A percentile compares a stretch with the other conserved stretches of the same genome.
Conservation (phyloP, 2,113 vertebrate genomes). For the Canis aureus region DNA sequence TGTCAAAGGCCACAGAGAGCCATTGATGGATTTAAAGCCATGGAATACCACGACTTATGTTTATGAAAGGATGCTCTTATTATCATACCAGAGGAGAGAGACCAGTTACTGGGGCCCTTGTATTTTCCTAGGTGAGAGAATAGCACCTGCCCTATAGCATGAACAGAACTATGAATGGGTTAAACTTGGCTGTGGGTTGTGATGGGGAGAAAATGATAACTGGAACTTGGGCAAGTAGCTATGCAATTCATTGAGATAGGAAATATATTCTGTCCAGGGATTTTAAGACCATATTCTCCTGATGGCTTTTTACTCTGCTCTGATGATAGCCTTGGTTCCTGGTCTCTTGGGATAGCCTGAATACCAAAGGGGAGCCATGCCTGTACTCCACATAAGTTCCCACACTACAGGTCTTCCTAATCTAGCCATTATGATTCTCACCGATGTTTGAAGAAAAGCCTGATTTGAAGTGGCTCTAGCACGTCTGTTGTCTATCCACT, state of each 20-base stretch:
- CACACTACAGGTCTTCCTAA: not conserved
- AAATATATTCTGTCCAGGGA: not conserved
- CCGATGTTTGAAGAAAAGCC: not conserved
- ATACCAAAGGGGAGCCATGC: not conserved
- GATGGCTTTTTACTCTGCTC: not conserved
- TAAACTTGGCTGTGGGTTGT: not conserved
- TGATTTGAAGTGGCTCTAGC: not conserved
- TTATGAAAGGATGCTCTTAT: not conserved
- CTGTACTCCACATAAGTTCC: not conserved
- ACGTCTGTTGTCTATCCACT: not conserved
- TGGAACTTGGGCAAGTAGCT: not conserved
- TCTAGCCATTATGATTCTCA: not conserved
- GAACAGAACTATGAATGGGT: not conserved
- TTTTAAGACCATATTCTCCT: not conserved
- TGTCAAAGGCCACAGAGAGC: not conserved
- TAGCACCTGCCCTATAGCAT: not conserved
- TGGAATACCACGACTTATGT: no score
- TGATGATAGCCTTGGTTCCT: not conserved
- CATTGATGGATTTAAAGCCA: not conserved
- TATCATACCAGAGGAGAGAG: not conserved
- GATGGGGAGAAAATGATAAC: not conserved
- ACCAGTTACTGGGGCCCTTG: not conserved
- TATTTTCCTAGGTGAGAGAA: constrained; percentile 29
- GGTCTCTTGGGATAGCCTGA: not conserved
- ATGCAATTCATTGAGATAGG: not conserved